These are phyloP conservation scores for Gastrophysa polygoni DNA, from an alignment of 2,888 invertebrate genomes.

Conservation along the genomic window DNA sequence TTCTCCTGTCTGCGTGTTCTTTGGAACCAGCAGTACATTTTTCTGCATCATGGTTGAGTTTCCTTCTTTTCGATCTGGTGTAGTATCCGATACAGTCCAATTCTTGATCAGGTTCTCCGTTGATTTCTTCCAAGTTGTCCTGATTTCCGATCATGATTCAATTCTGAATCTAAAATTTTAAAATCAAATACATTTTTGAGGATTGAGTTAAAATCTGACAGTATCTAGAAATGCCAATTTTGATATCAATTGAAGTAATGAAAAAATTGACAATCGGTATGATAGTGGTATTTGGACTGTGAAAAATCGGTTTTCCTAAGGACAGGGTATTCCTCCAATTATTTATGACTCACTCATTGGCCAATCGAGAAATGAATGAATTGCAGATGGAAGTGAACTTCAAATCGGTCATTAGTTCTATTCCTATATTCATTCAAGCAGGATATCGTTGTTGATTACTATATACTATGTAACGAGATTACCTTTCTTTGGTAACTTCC, in stretches of 20 bases:
- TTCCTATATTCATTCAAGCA: too few species aligned
- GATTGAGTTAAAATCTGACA: conserved; percentile 32
- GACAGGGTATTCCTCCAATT: too few species aligned
- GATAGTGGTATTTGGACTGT: too few species aligned
- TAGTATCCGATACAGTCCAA: conserved; percentile 34
- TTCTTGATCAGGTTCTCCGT: conserved; percentile 41
- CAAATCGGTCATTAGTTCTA: too few species aligned
- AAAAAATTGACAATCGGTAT: background rate
- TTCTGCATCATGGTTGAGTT: conserved; percentile 38
- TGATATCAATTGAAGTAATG: conserved; percentile 7
- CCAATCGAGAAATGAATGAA: too few species aligned
- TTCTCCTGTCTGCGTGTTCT: conserved; percentile 29
- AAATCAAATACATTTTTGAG: conserved; percentile 24
- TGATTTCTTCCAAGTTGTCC: conserved; percentile 42
- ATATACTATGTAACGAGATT: too few species aligned
- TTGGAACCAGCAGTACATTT: conserved; percentile 26
- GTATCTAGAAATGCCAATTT: conserved; percentile 28
- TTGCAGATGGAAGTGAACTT: too few species aligned
- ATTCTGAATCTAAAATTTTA: conserved; percentile 15
- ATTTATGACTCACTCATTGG: too few species aligned
- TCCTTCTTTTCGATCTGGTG: conserved; percentile 41
- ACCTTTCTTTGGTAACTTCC: too few species aligned
- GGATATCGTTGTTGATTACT: too few species aligned
- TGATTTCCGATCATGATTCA: conserved; percentile 14
- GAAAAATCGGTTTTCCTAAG: too few species aligned